These are phyloP conservation scores for Chymomyza procnemis DNA, from an alignment of 2,888 invertebrate species.

Conservation along the genomic window DNA sequence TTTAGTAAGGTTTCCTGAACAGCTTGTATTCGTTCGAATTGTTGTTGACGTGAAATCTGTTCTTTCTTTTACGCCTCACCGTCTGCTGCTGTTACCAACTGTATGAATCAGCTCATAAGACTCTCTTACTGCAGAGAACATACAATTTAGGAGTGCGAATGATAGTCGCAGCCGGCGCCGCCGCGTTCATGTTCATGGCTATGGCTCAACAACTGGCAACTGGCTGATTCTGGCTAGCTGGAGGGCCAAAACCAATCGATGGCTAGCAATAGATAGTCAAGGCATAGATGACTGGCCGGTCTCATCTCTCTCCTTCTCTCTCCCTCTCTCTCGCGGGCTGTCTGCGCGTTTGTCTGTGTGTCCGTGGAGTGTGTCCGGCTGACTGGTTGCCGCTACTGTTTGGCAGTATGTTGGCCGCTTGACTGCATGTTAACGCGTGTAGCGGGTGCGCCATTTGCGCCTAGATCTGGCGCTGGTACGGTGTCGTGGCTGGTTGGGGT, in stretches of 20 bases:
- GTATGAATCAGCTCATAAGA: not conserved
- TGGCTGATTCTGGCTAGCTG: not conserved
- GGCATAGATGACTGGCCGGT: not conserved
- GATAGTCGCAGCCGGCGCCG: not conserved
- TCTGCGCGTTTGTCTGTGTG: not conserved
- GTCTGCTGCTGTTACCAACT: not conserved
- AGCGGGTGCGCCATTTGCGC: constrained; percentile 8
- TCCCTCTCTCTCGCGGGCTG: not conserved
- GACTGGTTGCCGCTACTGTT: not conserved
- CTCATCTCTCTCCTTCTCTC: not conserved
- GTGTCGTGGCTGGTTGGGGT: not conserved
- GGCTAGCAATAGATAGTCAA: constrained; percentile 59
- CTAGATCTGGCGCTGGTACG: not conserved
- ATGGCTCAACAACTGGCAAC: not conserved
- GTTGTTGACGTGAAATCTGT: too few relatives aligned
- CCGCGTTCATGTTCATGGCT: not conserved
- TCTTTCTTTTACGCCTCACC: too few relatives aligned
- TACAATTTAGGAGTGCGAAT: not conserved
- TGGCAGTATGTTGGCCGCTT: not conserved
- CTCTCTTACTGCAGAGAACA: not conserved
- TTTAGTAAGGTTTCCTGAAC: too few relatives aligned
- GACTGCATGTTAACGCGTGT: not conserved
- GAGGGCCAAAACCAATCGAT: constrained; percentile 63
- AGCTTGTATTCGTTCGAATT: too few relatives aligned
- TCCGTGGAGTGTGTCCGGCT: not conserved